Conservation (phyloP, 2,113 vertebrate species). For the Esox niger region DNA sequence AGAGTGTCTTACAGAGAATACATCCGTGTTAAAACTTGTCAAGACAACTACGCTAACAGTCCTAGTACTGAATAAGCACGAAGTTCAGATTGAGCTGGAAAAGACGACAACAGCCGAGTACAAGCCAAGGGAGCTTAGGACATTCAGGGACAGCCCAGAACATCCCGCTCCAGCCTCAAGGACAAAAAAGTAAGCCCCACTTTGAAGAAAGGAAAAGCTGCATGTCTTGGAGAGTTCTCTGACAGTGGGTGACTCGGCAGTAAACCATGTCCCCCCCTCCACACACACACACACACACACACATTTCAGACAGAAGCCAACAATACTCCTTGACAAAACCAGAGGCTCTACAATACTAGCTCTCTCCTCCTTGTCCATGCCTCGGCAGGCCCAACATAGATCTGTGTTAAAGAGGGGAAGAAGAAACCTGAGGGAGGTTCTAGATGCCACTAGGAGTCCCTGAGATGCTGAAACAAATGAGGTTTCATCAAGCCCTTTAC, state of each 20-base stretch:
- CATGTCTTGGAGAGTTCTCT: constrained; percentile 38
- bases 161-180: constrained; percentile 42
- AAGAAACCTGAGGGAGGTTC: constrained; percentile 19
- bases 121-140: constrained; percentile 3
- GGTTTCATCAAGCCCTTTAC: constrained; percentile 48
- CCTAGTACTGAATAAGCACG: background rate
- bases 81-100: background rate
- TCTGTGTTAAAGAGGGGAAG: constrained; percentile 5
- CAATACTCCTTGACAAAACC: constrained; percentile 42
- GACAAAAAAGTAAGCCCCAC: constrained; percentile 23
- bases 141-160: constrained; percentile 20
- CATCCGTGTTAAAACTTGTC: too few species aligned
- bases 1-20: too few species aligned
- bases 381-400: background rate
- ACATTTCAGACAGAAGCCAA: constrained; percentile 28
- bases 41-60: too few species aligned
- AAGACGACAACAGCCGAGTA: background rate
- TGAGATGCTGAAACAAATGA: constrained; percentile 48
- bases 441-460: constrained; percentile 26
- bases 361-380: background rate
- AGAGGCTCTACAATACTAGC: constrained; percentile 33
- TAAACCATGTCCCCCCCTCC: constrained; percentile 23
- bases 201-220: constrained; percentile 61
- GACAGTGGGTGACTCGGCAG: constrained; percentile 50
- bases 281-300: too few species aligned